Evolutionary conservation across 2,113 vertebrate genomes (phyloP).

Genomic region (Panurus biarmicus): DNA sequence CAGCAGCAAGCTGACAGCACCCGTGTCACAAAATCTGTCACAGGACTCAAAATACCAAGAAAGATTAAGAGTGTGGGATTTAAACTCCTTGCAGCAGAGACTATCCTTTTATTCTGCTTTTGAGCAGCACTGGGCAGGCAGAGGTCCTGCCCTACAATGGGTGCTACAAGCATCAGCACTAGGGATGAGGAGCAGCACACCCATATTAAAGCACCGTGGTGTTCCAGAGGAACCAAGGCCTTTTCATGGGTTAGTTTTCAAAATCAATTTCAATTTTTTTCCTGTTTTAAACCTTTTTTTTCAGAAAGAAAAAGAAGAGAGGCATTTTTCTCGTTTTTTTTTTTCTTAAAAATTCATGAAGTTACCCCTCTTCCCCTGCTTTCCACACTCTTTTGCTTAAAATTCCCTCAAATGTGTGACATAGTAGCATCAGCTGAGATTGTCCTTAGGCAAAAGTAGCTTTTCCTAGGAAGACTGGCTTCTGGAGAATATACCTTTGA

Average conservation of each 20-base stretch:
- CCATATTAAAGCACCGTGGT: rapidly evolving
- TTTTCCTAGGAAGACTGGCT: neutral
- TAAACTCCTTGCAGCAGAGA: neutral
- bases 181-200: neutral
- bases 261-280: neutral
- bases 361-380: neutral
- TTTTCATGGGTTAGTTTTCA: neutral
- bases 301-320: neutral
- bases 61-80: neutral
- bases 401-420: neutral
- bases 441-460: neutral
- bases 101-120: neutral
- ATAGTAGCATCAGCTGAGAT: neutral
- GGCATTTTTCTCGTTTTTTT: neutral
- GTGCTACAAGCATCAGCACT: rapidly evolving
- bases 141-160: neutral
- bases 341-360: neutral
- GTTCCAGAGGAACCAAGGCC: neutral
- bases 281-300: neutral
- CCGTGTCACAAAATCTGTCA: neutral
- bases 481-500: neutral
- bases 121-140: neutral
- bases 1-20: neutral
- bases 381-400: neutral
- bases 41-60: neutral